These are phyloP conservation scores for Leptopilina boulardi DNA, from an alignment of 1,140 invertebrate genomes.

Conservation along the genomic window DNA sequence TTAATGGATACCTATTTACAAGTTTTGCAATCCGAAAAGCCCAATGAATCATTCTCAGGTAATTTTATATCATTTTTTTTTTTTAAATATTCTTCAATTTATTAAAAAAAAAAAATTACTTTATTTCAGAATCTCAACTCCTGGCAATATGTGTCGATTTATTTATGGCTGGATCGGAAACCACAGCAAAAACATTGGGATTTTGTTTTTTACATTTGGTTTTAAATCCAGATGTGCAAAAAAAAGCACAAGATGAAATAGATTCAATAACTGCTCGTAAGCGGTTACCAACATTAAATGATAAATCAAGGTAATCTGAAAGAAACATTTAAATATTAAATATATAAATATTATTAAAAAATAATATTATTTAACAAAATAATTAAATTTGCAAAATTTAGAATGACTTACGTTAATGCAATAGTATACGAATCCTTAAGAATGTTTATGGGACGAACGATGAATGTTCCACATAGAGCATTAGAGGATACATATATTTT, in stretches of 20 bases:
- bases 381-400: slow-evolving; percentile 63
- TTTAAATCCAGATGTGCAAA: slow-evolving; percentile 86
- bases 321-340: slow-evolving; percentile 25
- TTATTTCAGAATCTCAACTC: slow-evolving; percentile 80
- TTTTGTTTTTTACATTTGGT: slow-evolving; percentile 88
- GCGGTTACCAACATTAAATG: slow-evolving; percentile 81
- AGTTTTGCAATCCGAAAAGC: slow-evolving; percentile 76
- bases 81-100: too few species aligned
- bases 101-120: background rate
- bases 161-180: slow-evolving; percentile 90
- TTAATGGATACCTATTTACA: slow-evolving; percentile 91
- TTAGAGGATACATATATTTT: slow-evolving; percentile 82
- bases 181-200: slow-evolving; percentile 85
- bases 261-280: slow-evolving; percentile 84
- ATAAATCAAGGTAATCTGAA: slow-evolving; percentile 80
- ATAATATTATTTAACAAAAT: too few species aligned
- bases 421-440: slow-evolving; percentile 85
- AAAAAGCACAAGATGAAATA: slow-evolving; percentile 87
- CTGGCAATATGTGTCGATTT: slow-evolving; percentile 87
- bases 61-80: too few species aligned
- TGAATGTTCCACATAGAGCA: slow-evolving; percentile 87
- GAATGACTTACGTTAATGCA: slow-evolving; percentile 88
- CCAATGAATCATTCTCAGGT: slow-evolving; percentile 69
- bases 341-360: slow-evolving; percentile 31
- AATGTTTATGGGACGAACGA: slow-evolving; percentile 86